Base-by-base conservation (phyloP, 2,888 invertebrate genomes). In the Trachelus troglodyta region DNA sequence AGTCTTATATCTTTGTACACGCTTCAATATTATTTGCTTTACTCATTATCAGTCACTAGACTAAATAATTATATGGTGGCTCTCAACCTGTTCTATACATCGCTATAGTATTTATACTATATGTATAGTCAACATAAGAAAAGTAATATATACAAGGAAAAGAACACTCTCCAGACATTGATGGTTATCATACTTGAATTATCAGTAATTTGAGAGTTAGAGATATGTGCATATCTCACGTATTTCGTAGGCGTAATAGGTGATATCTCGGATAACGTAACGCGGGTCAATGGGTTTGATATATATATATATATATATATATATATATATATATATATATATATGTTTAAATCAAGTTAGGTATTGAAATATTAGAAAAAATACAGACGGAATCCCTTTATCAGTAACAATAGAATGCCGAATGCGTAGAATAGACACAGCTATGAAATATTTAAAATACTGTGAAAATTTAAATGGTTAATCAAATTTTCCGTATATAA, bases 61-160 rank as follows among this genome's bases (percentile, higher is more conserved):
- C 77, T 77, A 69, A 77, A 77, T 77, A 77, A 77, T 69, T 9
- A 34, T 23, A 69, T 69, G 69, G 77, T 74, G 74, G 69, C 35
- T 77, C 74, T 77, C 74, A 77, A 69, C 34, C 77, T 11, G 12
- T 23, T 9, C 23, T 56, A 23, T 23, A 15, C 23, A 6, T 56
- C 6, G 23, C 56, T 56, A 23, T 23, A 56, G 56, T 56, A 1
- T 1, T 2, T 56, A 56, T 56, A 56, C 56, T 9, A 40, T 40
- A n/a, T n/a, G n/a, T n/a, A 23, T 6, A 56, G 40, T 40, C 4
- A 4, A 15, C 56, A 56, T 56, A 56, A 56, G 56, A 23, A 56
- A 56, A 15, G 23, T 56, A 56, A 56, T 23, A 56, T 23, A 56
- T 1, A 56, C 23, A 56, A 56, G 23, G 56, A 56, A 23, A 9